Conservation (phyloP, 2,888 invertebrate genomes). For the Stenodema calcarata region DNA sequence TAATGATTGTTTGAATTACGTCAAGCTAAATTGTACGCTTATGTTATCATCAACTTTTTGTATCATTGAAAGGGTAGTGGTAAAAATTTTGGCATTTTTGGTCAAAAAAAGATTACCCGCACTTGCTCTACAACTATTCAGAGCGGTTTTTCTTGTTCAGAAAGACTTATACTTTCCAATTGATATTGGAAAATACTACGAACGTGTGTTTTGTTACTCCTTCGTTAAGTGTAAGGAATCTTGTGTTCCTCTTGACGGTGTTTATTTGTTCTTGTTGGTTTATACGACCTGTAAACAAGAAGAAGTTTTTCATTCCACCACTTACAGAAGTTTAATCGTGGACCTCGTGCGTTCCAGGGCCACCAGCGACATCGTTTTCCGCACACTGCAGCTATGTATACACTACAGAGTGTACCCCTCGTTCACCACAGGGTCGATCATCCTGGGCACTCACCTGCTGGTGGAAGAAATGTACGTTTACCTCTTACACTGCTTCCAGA, state of each 20-base stretch:
- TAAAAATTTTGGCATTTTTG: background rate
- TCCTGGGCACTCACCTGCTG: background rate
- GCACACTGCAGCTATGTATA: background rate
- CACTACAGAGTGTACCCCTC: background rate
- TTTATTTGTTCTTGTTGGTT: background rate
- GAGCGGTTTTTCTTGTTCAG: background rate
- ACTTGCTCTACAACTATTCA: background rate
- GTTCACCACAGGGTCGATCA: background rate
- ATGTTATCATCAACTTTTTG: background rate
- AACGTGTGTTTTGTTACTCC: background rate
- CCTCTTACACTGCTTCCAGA: background rate
- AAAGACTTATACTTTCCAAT: constrained; percentile 4
- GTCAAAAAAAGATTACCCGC: background rate
- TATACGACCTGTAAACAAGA: background rate
- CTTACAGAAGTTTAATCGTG: background rate
- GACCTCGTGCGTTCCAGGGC: background rate
- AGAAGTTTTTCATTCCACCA: background rate
- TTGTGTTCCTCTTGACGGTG: background rate
- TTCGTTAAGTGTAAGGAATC: background rate
- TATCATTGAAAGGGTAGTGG: background rate
- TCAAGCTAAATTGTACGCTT: background rate
- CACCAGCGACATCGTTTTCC: background rate
- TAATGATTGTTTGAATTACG: background rate
- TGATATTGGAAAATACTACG: background rate
- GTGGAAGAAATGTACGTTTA: constrained; percentile 14